These are phyloP conservation scores for Himalopsyche kuldschensis DNA, from an alignment of 2,888 invertebrate species.

Conservation along the genomic window DNA sequence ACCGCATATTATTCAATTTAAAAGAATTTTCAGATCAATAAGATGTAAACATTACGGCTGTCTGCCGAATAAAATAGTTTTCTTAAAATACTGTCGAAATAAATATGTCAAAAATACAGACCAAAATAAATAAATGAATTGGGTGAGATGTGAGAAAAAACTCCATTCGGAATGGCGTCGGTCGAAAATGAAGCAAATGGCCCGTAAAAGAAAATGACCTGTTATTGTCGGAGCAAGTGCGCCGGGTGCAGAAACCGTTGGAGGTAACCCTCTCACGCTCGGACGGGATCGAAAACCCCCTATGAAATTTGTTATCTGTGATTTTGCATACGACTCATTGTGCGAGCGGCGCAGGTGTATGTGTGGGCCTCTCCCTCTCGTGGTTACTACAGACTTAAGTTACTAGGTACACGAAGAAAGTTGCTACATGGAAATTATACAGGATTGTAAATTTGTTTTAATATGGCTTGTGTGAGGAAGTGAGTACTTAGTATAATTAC, in stretches of 20 bases:
- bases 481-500: no score
- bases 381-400: not conserved
- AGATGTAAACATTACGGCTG: no score
- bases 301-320: constrained; percentile 34
- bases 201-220: constrained; percentile 15
- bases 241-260: not conserved
- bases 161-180: not conserved
- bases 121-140: not conserved
- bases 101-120: no score
- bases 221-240: constrained; percentile 8
- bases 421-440: not conserved
- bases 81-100: no score
- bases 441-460: no score
- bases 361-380: not conserved
- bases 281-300: constrained; percentile 16
- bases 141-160: not conserved
- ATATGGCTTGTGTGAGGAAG: no score
- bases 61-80: no score
- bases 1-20: no score
- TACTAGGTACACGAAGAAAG: not conserved
- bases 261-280: not conserved
- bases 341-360: not conserved
- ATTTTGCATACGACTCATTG: constrained; percentile 29
- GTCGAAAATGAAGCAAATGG: constrained; percentile 2
- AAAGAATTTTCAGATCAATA: no score